Evolutionary conservation across 2,113 vertebrate species (phyloP), one percentile per base, ranked within the genome.

Genomic region (Pseudopodoces humilis): DNA sequence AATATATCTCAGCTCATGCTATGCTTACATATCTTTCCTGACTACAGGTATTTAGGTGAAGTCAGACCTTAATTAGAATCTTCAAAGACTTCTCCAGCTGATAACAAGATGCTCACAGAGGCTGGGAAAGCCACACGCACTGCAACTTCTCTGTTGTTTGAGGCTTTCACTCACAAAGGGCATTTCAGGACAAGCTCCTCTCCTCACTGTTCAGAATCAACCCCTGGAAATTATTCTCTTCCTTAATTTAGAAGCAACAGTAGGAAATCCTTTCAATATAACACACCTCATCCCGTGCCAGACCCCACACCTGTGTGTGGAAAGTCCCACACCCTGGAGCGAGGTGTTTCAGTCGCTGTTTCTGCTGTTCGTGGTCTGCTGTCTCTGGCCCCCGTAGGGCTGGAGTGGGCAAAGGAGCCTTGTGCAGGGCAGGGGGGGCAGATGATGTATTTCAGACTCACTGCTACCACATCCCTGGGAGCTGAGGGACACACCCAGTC

Each of bases 251-350:
- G 55, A n/a, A 43, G n/a, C 37, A 65, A 23, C 0, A 3, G 11
- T 62, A 60, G 72, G 46, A 89, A 96, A 70, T 84, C 72, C 47
- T 93, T 81, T 74, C 77, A 37, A 5, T 56, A 49, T 55, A 11
- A 33, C 1, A 3, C 27, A 44, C 8, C 8, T 76, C 56, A 43
- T 67, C 17, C 13, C 1, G 0, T 83, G 63, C 41, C 44, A 68
- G 72, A 64, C 39, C 39, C 44, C 2, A 21, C 1, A 3, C 15
- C 15, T 2, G 0, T 43, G 35, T 3, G 4, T 49, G n/a, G 28
- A 31, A 90, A 24, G 37, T 82, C 39, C 55, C 60, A 23, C 1
- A 1, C 13, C 24, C 43, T 4, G 1, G 28, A 63, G 28, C 2
- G 3, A 50, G 21, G 37, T 64, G 13, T 67, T 92, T 71, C 2